phyloP scores from a whole-genome alignment of 1,140 invertebrate genomes.

The Drosophila nasuta region DNA sequence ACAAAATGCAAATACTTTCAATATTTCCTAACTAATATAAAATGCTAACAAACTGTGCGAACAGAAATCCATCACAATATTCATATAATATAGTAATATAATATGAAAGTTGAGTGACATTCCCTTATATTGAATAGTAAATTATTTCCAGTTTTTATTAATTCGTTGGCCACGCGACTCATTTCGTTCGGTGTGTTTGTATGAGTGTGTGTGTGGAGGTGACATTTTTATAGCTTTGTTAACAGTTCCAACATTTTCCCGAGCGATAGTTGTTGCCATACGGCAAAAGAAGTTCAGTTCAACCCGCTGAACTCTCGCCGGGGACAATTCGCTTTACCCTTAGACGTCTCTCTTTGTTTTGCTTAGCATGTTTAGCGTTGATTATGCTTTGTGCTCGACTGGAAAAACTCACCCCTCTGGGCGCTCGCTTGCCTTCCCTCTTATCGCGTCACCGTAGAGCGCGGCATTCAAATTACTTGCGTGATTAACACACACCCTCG shows the following conservation, averaged over 20 bases:
- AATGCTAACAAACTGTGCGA: too few relatives aligned
- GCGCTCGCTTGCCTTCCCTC: slow-evolving; percentile 40
- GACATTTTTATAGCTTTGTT: slow-evolving; percentile 82
- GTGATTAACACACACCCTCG: slow-evolving; percentile 80
- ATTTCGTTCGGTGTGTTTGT: slow-evolving; percentile 23
- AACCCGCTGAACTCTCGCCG: background rate
- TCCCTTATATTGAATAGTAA: slow-evolving; percentile 22
- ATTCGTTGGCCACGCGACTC: slow-evolving; percentile 63
- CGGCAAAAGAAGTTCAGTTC: background rate
- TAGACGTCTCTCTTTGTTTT: slow-evolving; percentile 60
- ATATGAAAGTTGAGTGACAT: background rate
- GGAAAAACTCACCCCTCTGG: slow-evolving; percentile 62
- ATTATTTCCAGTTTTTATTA: slow-evolving; percentile 50
- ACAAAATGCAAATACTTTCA: too few relatives aligned
- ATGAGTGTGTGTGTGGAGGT: slow-evolving; percentile 38
- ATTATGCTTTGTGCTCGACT: slow-evolving; percentile 71
- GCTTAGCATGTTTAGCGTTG: slow-evolving; percentile 79
- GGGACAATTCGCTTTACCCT: background rate
- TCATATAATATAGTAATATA: background rate
- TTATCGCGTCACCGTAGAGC: slow-evolving; percentile 59
- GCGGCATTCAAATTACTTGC: slow-evolving; percentile 80
- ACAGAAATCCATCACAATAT: background rate
- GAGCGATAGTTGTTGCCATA: slow-evolving; percentile 24
- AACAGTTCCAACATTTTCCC: slow-evolving; percentile 48
- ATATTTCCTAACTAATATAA: too few relatives aligned